Conservation (phyloP, 1,140 invertebrate genomes). For the Achatina immaculata region DNA sequence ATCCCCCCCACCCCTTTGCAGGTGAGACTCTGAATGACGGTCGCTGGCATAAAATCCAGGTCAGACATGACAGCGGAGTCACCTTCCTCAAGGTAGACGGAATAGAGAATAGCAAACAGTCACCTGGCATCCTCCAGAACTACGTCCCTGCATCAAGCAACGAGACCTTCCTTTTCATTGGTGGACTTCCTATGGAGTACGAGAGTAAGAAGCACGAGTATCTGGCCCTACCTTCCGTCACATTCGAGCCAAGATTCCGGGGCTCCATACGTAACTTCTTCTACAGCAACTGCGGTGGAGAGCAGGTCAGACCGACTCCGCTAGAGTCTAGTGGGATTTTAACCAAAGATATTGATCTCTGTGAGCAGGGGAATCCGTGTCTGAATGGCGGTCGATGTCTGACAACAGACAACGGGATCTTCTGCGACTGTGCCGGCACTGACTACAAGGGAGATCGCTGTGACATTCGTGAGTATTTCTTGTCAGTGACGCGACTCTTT, state of each 20-base stretch:
- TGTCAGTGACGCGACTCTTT: too few species aligned
- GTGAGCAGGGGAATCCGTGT: slow-evolving; percentile 89
- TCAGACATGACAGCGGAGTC: slow-evolving; percentile 50
- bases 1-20: too few species aligned
- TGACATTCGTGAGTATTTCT: slow-evolving; percentile 89
- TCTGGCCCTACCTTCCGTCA: slow-evolving; percentile 55
- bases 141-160: background rate
- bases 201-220: slow-evolving; percentile 70
- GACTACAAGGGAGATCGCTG: slow-evolving; percentile 93
- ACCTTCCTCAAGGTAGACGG: slow-evolving; percentile 68
- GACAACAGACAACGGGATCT: slow-evolving; percentile 90
- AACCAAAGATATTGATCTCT: slow-evolving; percentile 80
- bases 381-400: slow-evolving; percentile 94
- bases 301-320: slow-evolving; percentile 48
- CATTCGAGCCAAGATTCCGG: slow-evolving; percentile 57
- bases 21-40: slow-evolving; percentile 53
- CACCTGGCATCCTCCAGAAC: background rate
- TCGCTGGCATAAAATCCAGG: slow-evolving; percentile 57
- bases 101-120: slow-evolving; percentile 54
- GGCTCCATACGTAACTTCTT: slow-evolving; percentile 62
- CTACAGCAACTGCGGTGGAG: slow-evolving; percentile 59
- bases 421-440: slow-evolving; percentile 91
- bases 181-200: slow-evolving; percentile 58
- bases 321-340: slow-evolving; percentile 72
- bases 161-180: slow-evolving; percentile 58